These are phyloP conservation scores for Dascyllus trimaculatus DNA, from an alignment of 2,113 vertebrate species.

Conservation along the genomic window DNA sequence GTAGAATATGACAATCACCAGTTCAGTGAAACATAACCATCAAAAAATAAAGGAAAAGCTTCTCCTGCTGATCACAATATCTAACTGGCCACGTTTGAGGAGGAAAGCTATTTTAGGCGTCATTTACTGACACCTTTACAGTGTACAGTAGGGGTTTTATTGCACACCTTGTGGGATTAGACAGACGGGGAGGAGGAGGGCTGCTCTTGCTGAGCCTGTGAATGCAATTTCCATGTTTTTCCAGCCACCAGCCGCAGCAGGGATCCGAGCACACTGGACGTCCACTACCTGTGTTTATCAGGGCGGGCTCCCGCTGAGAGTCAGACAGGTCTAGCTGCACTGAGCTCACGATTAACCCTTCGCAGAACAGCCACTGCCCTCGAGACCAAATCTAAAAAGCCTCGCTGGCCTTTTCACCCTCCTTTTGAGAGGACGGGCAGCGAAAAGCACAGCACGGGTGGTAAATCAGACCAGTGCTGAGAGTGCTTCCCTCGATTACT, in stretches of 20 bases:
- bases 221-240: slow-evolving; percentile 65
- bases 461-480: slow-evolving; percentile 1
- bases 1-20: too few relatives aligned
- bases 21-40: too few relatives aligned
- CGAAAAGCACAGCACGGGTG: background rate
- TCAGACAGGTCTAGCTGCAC: slow-evolving; percentile 26
- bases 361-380: background rate
- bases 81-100: background rate
- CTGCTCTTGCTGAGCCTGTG: slow-evolving; percentile 24
- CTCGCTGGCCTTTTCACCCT: background rate
- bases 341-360: slow-evolving; percentile 40
- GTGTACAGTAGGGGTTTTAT: background rate
- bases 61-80: background rate
- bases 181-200: slow-evolving; percentile 17
- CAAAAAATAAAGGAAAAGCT: background rate
- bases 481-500: too few relatives aligned
- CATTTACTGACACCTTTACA: slow-evolving; percentile 3
- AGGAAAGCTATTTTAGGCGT: background rate
- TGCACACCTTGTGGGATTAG: slow-evolving; percentile 7
- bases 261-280: slow-evolving; percentile 37
- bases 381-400: background rate
- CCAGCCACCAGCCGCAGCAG: slow-evolving; percentile 42
- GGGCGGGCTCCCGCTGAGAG: slow-evolving; percentile 49
- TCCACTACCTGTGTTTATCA: slow-evolving; percentile 69
- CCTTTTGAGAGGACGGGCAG: slow-evolving; percentile 16